Percentiles rank a stretch among this genome's conserved stretches.
These are phyloP conservation scores for Lagodon rhomboides DNA, from an alignment of 2,797 vertebrate species.

Conservation along the genomic window DNA sequence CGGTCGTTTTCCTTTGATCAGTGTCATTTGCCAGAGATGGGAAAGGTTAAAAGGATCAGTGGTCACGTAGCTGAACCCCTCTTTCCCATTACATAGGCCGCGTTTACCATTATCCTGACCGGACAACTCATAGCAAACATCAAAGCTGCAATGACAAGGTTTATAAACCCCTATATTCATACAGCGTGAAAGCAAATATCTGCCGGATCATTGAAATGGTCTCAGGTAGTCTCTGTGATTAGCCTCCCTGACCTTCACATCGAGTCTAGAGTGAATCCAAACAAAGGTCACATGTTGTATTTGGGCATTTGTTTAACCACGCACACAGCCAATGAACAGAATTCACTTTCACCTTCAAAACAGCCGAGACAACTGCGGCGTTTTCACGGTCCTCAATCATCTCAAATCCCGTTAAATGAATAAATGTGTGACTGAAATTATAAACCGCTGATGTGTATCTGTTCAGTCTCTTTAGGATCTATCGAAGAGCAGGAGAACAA, in stretches of 20 bases:
- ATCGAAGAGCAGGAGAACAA: neutral
- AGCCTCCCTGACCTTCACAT: conserved; percentile 62
- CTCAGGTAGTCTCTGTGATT: conserved; percentile 55
- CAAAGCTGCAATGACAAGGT: conserved; percentile 65
- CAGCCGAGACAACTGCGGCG: neutral
- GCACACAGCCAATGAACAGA: neutral
- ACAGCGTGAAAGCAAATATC: conserved; percentile 59
- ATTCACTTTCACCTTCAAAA: neutral
- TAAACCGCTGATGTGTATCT: too few species aligned
- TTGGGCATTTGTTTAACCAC: conserved; percentile 31
- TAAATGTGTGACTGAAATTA: too few species aligned
- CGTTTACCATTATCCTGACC: conserved; percentile 56
- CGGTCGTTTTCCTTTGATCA: conserved; percentile 69
- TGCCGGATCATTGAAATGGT: conserved; percentile 50
- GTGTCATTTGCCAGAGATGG: conserved; percentile 64
- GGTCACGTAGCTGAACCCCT: conserved; percentile 61
- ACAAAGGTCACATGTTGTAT: conserved; percentile 54
- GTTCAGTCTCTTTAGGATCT: neutral
- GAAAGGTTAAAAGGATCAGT: conserved; percentile 80
- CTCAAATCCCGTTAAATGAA: neutral
- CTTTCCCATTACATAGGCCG: conserved; percentile 59
- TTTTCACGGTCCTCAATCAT: neutral
- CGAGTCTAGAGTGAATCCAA: conserved; percentile 50
- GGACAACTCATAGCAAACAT: conserved; percentile 65
- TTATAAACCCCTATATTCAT: conserved; percentile 67